These are phyloP conservation scores for Micromesistius poutassou DNA, from an alignment of 2,797 vertebrate species.

Conservation along the genomic window DNA sequence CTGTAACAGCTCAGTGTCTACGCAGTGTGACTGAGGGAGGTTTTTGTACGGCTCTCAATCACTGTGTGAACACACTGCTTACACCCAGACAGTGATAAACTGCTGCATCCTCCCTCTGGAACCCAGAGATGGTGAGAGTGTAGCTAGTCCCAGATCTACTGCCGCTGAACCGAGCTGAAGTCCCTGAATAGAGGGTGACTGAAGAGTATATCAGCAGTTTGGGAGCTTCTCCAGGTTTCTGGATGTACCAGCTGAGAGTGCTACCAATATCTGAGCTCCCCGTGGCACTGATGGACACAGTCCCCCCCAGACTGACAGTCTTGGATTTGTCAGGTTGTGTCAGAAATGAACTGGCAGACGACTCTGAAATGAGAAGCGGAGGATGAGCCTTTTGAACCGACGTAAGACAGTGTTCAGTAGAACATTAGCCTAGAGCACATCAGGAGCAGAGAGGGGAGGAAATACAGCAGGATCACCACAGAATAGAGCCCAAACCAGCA, in stretches of 20 bases:
- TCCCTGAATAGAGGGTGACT: too few relatives aligned
- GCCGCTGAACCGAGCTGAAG: too few relatives aligned
- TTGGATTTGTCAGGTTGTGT: too few relatives aligned
- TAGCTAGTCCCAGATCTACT: too few relatives aligned
- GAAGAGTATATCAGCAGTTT: too few relatives aligned
- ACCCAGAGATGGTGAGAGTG: neutral
- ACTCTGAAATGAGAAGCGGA: too few relatives aligned
- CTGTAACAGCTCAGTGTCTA: conserved; percentile 44
- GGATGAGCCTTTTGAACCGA: too few relatives aligned
- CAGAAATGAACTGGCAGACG: too few relatives aligned
- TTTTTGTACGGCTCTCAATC: conserved; percentile 44
- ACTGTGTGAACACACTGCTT: conserved; percentile 33
- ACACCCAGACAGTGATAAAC: conserved; percentile 37
- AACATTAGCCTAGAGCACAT: neutral
- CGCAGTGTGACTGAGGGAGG: conserved; percentile 32
- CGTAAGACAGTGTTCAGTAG: conserved; percentile 20
- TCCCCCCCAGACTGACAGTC: conserved; percentile 29
- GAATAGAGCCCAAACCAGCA: neutral
- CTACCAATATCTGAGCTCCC: conserved; percentile 9
- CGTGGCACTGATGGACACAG: conserved; percentile 39
- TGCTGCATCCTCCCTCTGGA: conserved; percentile 47
- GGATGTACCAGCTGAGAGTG: conserved; percentile 49
- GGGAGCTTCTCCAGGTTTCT: conserved; percentile 47
- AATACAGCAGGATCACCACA: neutral
- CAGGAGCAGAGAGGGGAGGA: neutral